Evolutionary conservation across 2,888 invertebrate genomes (phyloP).

Genomic region (Nymphalis polychloros): DNA sequence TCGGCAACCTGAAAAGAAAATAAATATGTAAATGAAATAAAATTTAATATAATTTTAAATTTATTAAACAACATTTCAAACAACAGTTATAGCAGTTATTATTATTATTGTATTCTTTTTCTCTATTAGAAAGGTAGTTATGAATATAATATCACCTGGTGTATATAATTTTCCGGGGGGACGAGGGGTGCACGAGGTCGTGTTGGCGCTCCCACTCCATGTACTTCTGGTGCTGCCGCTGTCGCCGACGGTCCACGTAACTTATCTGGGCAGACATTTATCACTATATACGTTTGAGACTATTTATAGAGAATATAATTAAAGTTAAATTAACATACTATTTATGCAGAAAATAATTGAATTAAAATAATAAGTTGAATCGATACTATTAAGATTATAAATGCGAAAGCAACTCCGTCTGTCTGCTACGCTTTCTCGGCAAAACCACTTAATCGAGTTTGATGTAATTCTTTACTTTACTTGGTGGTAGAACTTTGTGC

Average conservation of each 20-base stretch:
- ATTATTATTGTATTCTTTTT: background rate
- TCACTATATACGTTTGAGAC: too few species aligned
- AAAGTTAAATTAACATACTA: background rate
- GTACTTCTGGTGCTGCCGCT: slow-evolving; percentile 86
- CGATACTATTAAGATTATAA: too few species aligned
- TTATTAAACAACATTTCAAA: background rate
- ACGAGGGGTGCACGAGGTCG: slow-evolving; percentile 88
- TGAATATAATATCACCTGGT: slow-evolving; percentile 69
- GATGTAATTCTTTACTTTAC: too few species aligned
- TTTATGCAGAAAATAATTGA: too few species aligned
- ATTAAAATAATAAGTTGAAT: too few species aligned
- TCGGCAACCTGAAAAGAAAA: slow-evolving; percentile 63
- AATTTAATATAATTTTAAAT: background rate
- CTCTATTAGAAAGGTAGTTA: background rate
- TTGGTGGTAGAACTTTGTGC: too few species aligned
- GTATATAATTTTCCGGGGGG: slow-evolving; percentile 86
- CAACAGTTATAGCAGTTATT: too few species aligned
- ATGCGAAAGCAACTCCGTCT: too few species aligned
- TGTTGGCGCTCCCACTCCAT: slow-evolving; percentile 86
- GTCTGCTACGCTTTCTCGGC: too few species aligned
- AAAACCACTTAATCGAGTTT: too few species aligned
- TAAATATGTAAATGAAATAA: slow-evolving; percentile 1
- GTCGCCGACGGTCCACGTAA: slow-evolving; percentile 90
- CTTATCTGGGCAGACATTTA: slow-evolving; percentile 77
- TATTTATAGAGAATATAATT: background rate